Evolutionary conservation across 2,113 vertebrate genomes (phyloP), one percentile per base, ranked within the genome.

Genomic region (Apodemus sylvaticus): DNA sequence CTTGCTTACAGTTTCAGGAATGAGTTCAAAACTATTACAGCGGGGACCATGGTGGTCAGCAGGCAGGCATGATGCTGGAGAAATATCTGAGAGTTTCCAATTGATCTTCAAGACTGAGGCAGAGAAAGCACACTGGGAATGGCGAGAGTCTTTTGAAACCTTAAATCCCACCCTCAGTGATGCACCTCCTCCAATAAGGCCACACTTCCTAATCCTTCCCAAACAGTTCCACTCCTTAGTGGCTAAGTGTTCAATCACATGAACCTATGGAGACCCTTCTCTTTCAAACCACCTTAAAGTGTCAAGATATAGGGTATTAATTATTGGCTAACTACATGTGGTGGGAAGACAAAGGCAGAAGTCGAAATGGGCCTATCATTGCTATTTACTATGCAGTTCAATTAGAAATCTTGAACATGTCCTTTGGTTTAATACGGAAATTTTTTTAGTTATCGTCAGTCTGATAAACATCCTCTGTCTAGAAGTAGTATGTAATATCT

Each of bases 361-460:
- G 26, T 53, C 76, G 82, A 89, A 91, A n/a, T 22, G 48, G 55
- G 29, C 20, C 3, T 24, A n/a, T 36, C 0, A 3, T 76, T 86
- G 45, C 58, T 68, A 5, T 45, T 93, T 89, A 77, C 31, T 29
- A n/a, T 8, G 31, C 7, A 70, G 68, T 96, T 60, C 14, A 62
- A 24, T 62, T 20, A 94, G 76, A 45, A 94, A 76, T 36, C 92
- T 20, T 36, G 53, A 90, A 36, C 53, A 79, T 79, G 62, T 91
- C 70, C 42, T 78, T 94, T 86, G 70, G 39, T 91, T 73, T 89
- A 16, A 89, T 77, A 66, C 68, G 22, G 42, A 91, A 90, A 71
- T 86, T 1, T 3, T 3, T 3, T 12, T 81, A 34, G 48, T 73
- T 68, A 73, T 45, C 74, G 45, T 66, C 78, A 92, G 4, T 77